Evolutionary conservation across 2,797 vertebrate genomes (phyloP).

Genomic region (Acrocephalus scirpaceus): DNA sequence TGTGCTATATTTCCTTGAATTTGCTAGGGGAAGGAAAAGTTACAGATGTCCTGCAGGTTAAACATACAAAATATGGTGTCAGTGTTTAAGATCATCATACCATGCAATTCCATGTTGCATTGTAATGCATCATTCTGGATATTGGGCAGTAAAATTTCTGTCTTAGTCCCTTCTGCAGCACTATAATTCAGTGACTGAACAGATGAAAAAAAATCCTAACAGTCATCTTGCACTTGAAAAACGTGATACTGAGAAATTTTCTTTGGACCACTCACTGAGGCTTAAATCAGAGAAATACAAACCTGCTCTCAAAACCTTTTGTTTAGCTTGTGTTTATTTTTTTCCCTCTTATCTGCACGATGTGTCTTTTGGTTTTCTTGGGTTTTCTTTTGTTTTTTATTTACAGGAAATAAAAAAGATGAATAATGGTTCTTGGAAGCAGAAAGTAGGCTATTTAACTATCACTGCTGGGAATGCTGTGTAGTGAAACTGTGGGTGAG

Average conservation of each 20-base stretch:
- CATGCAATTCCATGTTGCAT: neutral
- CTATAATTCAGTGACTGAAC: neutral
- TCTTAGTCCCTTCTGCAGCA: neutral
- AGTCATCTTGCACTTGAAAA: neutral
- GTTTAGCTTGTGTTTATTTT: neutral
- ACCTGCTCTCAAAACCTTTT: neutral
- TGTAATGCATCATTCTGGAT: neutral
- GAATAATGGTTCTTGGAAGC: slow-evolving; percentile 22
- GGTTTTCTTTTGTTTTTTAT: neutral
- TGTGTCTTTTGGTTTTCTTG: neutral
- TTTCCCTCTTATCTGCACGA: neutral
- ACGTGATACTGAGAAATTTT: neutral
- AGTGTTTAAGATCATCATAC: neutral
- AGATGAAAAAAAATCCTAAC: neutral
- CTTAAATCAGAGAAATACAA: neutral
- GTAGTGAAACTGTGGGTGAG: neutral
- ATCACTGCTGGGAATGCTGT: neutral
- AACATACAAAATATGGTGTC: rapidly evolving
- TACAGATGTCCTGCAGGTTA: neutral
- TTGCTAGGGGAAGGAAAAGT: neutral
- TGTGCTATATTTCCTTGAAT: neutral
- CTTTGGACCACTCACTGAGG: neutral
- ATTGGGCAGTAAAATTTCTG: neutral
- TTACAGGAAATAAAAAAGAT: neutral
- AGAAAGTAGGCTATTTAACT: neutral